Conservation (phyloP, 92 coral and sea anemone species). For the Plumapathes pennacea region DNA sequence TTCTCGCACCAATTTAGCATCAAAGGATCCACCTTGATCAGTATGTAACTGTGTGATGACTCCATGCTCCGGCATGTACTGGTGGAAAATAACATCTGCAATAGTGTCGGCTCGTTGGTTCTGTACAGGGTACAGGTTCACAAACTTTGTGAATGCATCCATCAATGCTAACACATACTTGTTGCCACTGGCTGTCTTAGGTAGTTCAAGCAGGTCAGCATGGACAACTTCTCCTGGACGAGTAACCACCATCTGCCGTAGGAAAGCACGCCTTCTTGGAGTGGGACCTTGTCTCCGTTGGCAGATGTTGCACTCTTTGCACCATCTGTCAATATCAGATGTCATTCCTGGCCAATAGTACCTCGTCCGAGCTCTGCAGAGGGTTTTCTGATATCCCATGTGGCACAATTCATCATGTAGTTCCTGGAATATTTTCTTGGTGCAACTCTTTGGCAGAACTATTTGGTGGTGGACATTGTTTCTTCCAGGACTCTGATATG, state of each 20-base stretch:
- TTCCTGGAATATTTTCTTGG: background rate
- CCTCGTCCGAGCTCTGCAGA: slow-evolving; percentile 8
- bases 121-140: slow-evolving; percentile 16
- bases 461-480: slow-evolving; percentile 14
- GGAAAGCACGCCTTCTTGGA: slow-evolving; percentile 9
- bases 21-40: slow-evolving; percentile 17
- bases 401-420: slow-evolving; percentile 15
- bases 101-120: slow-evolving; percentile 21
- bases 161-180: slow-evolving; percentile 11
- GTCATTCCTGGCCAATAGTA: slow-evolving; percentile 42
- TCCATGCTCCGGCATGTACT: slow-evolving; percentile 15
- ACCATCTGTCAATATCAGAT: slow-evolving; percentile 17
- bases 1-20: slow-evolving; percentile 17
- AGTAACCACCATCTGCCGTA: slow-evolving; percentile 6
- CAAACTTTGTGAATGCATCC: slow-evolving; percentile 28
- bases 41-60: slow-evolving; percentile 31
- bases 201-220: slow-evolving; percentile 13
- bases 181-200: slow-evolving; percentile 11
- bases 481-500: slow-evolving; percentile 5
- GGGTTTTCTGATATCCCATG: slow-evolving; percentile 35
- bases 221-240: slow-evolving; percentile 25
- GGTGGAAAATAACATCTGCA: slow-evolving; percentile 20
- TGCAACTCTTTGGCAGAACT: slow-evolving; percentile 7
- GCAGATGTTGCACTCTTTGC: slow-evolving; percentile 12
- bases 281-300: slow-evolving; percentile 17